These are phyloP conservation scores for Bombus consobrinus DNA, from an alignment of 1,140 invertebrate species.

Conservation along the genomic window DNA sequence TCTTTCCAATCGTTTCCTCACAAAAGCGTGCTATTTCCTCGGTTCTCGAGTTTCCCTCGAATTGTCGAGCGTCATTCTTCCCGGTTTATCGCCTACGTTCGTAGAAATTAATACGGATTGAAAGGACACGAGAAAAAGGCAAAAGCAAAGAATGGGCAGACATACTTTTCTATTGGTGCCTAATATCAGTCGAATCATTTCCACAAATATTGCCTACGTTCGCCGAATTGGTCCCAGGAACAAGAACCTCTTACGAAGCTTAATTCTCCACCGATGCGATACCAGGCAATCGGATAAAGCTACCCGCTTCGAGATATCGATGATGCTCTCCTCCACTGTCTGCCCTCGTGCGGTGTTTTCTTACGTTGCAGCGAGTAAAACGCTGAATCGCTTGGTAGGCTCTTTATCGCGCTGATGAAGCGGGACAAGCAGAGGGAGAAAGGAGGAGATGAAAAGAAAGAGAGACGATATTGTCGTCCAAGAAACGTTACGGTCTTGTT, in stretches of 20 bases:
- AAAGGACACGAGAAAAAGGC: neutral
- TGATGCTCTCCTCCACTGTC: neutral
- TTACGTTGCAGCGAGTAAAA: conserved; percentile 63
- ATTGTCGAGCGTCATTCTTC: neutral
- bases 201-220: neutral
- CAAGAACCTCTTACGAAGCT: neutral
- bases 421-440: conserved; percentile 27
- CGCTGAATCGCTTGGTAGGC: conserved; percentile 63
- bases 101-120: conserved; percentile 9
- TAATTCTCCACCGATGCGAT: neutral
- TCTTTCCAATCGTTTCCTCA: neutral
- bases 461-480: neutral
- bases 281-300: conserved; percentile 37
- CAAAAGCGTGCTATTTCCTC: neutral
- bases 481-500: no score
- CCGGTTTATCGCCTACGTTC: conserved; percentile 3
- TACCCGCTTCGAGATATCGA: conserved; percentile 51
- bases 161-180: neutral
- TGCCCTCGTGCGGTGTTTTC: conserved; percentile 49
- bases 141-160: neutral
- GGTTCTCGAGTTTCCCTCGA: neutral
- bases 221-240: neutral
- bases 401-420: conserved; percentile 70
- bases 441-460: conserved; percentile 5
- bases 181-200: neutral